Evolutionary conservation across 2,797 vertebrate species (phyloP), one percentile per base, ranked within the genome.

Genomic region (Bradypodion ventrale): DNA sequence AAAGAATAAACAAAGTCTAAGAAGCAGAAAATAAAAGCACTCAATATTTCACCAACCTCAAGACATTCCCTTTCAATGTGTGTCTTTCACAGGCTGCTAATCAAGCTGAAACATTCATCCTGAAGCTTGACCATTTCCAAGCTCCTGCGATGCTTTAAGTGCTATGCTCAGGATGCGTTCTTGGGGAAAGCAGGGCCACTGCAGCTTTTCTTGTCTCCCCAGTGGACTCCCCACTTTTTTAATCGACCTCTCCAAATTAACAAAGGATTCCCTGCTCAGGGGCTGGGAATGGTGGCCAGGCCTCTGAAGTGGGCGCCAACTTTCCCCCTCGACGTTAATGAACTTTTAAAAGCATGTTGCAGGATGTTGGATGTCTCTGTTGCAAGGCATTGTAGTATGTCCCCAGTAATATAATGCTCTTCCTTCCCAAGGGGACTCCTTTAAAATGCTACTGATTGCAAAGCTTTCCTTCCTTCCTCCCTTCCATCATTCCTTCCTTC

Each of bases 71-170:
- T 89, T 93, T 87, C 90, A 87, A 72, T 46, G 81, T 88, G 87
- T 87, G 87, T 92, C 91, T 78, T 94, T 94, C 93, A 89, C 92
- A 94, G 93, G 91, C 93, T 92, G 92, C 92, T 92, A 92, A 92
- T 89, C 91, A 93, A 90, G 86, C 85, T 89, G 91, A 94, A 74
- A 94, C 91, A 90, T 82, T 88, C 89, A 84, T 81, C 85, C 92
- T 90, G 91, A 93, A 92, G 93, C 91, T 92, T 87, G 81, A 80
- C 86, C 49, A 32, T 91, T 89, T 87, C 87, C 85, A 32, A 88
- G 87, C 37, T 59, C 88, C 89, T 87, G 83, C 83, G 92, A 90
- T 25, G 69, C 88, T 83, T 63, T 87, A 94, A 94, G 90, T 91
- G 90, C 91, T 85, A 87, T 83, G 82, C 91, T 87, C 80, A 90